These are phyloP conservation scores for Rhodeus uyekii DNA, from an alignment of 2,797 vertebrate genomes.

Conservation along the genomic window DNA sequence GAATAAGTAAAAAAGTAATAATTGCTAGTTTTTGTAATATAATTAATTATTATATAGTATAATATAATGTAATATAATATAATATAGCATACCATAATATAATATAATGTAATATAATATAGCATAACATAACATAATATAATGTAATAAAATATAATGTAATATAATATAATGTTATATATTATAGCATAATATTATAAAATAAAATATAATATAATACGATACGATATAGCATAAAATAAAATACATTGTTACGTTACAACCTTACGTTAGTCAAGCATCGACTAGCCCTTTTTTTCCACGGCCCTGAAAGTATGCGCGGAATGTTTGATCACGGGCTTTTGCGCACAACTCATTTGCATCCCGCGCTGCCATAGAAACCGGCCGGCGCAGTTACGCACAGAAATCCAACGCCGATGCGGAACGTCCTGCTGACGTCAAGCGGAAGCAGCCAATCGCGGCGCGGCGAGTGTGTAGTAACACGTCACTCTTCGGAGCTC, in stretches of 20 bases:
- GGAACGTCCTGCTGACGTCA: slow-evolving; percentile 44
- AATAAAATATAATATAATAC: not conserved
- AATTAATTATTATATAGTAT: not conserved
- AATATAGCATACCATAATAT: too few species aligned
- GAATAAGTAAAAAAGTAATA: too few species aligned
- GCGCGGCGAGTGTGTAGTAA: slow-evolving; percentile 62
- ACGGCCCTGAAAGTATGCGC: not conserved
- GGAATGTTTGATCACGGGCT: not conserved
- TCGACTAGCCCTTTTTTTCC: not conserved
- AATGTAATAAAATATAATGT: not conserved
- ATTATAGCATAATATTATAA: not conserved
- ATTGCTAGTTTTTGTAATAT: not conserved
- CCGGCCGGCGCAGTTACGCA: not conserved
- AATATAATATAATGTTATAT: too few species aligned
- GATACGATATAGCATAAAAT: not conserved
- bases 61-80: too few species aligned
- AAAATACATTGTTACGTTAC: not conserved
- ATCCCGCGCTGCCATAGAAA: not conserved
- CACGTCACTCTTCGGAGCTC: slow-evolving; percentile 73
- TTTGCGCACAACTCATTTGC: slow-evolving; percentile 3
- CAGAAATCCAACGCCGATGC: slow-evolving; percentile 1
- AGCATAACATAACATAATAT: too few species aligned
- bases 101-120: too few species aligned
- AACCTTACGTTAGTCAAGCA: too few species aligned
- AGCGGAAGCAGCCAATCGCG: slow-evolving; percentile 64